These are phyloP conservation scores for Leptinotarsa texana DNA, from an alignment of 1,140 invertebrate species.

Conservation along the genomic window DNA sequence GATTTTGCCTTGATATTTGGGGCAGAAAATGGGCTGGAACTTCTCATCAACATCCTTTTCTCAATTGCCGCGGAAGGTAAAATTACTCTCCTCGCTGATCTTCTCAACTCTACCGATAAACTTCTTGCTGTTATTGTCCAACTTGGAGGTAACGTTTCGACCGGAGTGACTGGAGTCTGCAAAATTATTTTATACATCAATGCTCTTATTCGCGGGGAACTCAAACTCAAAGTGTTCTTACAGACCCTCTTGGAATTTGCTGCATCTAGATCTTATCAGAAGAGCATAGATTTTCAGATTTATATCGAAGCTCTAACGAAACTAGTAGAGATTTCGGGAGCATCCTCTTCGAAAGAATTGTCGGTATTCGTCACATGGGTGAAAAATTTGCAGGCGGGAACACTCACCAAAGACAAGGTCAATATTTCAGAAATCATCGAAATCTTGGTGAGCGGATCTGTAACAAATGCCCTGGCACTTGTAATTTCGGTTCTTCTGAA, in stretches of 20 bases:
- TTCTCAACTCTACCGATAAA: slow-evolving; percentile 6
- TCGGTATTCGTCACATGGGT: background rate
- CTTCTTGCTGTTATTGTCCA: slow-evolving; percentile 11
- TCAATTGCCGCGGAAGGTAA: background rate
- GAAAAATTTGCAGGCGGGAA: background rate
- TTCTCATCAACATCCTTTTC: slow-evolving; percentile 15
- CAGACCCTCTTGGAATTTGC: slow-evolving; percentile 18
- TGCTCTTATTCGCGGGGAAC: background rate
- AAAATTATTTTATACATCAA: slow-evolving; percentile 17
- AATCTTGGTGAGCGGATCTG: background rate
- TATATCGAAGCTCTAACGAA: background rate
- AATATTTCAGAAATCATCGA: slow-evolving; percentile 14
- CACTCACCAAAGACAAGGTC: background rate
- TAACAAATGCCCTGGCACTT: background rate
- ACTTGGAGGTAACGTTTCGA: slow-evolving; percentile 18
- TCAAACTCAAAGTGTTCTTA: slow-evolving; percentile 16
- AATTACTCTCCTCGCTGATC: background rate
- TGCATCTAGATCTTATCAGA: background rate
- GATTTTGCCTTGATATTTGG: slow-evolving; percentile 4
- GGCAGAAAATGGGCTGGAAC: background rate
- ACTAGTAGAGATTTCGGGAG: background rate
- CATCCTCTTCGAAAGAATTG: background rate
- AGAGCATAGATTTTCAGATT: background rate
- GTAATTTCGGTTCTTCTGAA: slow-evolving; percentile 11
- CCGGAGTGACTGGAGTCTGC: slow-evolving; percentile 13